Percentiles rank a stretch among this genome's conserved stretches.
Conservation (phyloP, 2,888 invertebrate species). For the Nysson spinosus region DNA sequence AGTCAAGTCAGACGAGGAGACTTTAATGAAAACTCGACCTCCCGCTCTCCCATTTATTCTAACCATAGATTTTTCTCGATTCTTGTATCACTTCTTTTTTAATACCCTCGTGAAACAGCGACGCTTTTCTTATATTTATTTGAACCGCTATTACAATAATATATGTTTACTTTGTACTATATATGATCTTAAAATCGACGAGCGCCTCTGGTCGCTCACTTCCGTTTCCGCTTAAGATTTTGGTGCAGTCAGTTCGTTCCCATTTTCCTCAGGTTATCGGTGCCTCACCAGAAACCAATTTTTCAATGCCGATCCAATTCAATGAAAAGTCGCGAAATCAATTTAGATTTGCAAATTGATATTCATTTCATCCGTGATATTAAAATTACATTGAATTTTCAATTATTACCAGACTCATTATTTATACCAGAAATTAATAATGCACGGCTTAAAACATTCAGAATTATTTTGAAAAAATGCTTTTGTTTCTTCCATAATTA, state of each 20-base stretch:
- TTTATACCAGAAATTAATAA: too few relatives aligned
- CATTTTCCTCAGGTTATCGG: too few relatives aligned
- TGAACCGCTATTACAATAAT: slow-evolving; percentile 74
- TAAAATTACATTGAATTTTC: too few relatives aligned
- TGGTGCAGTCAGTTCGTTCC: slow-evolving; percentile 72
- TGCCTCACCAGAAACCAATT: too few relatives aligned
- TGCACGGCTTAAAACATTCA: too few relatives aligned
- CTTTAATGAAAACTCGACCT: slow-evolving; percentile 38
- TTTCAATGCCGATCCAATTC: too few relatives aligned
- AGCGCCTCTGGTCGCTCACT: slow-evolving; percentile 60
- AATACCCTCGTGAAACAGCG: slow-evolving; percentile 34
- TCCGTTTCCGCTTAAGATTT: slow-evolving; percentile 30
- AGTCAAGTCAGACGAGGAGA: slow-evolving; percentile 25
- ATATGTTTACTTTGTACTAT: slow-evolving; percentile 78
- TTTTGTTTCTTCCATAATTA: too few relatives aligned
- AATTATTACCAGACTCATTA: too few relatives aligned
- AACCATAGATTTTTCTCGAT: slow-evolving; percentile 7
- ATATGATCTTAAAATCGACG: slow-evolving; percentile 76
- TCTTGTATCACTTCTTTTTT: slow-evolving; percentile 27
- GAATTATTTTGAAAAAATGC: too few relatives aligned
- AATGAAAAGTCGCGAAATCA: too few relatives aligned
- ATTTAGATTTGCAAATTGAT: too few relatives aligned
- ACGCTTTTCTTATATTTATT: slow-evolving; percentile 58
- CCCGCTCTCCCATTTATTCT: slow-evolving; percentile 22
- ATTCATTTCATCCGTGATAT: too few relatives aligned